phyloP scores from a whole-genome alignment of 2,113 vertebrate genomes.

The Phyllopteryx taeniolatus region DNA sequence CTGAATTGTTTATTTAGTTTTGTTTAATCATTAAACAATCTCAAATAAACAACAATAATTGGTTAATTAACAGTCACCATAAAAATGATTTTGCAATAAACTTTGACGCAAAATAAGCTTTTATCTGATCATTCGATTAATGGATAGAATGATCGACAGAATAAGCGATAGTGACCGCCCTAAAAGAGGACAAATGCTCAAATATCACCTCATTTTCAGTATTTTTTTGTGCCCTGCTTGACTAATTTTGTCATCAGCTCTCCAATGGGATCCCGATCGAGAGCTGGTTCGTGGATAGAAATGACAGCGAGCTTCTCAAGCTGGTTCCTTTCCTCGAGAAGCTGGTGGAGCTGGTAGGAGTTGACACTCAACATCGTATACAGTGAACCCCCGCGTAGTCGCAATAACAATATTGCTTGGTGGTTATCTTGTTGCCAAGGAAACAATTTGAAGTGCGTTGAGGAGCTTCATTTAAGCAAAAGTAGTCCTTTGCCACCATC shows the following conservation, averaged over 20 bases:
- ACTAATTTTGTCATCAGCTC: conserved; percentile 73
- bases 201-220: background rate
- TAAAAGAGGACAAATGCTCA: background rate
- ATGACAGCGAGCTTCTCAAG: conserved; percentile 97
- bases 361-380: background rate
- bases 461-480: too few species aligned
- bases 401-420: background rate
- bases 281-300: conserved; percentile 99
- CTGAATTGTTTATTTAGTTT: too few species aligned
- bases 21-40: too few species aligned
- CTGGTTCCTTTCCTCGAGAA: conserved; percentile 98
- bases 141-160: too few species aligned
- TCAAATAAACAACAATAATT: too few species aligned
- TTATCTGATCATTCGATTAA: too few species aligned
- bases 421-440: background rate
- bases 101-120: too few species aligned
- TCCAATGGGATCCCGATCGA: conserved; percentile 99
- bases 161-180: too few species aligned
- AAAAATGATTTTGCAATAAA: too few species aligned
- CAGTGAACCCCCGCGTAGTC: background rate
- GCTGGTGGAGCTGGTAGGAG: conserved; percentile 92
- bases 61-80: too few species aligned
- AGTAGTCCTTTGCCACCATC: too few species aligned
- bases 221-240: too few species aligned
- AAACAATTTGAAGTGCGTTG: background rate